Base-by-base conservation (phyloP, 2,113 vertebrate species). In the Lota lota region DNA sequence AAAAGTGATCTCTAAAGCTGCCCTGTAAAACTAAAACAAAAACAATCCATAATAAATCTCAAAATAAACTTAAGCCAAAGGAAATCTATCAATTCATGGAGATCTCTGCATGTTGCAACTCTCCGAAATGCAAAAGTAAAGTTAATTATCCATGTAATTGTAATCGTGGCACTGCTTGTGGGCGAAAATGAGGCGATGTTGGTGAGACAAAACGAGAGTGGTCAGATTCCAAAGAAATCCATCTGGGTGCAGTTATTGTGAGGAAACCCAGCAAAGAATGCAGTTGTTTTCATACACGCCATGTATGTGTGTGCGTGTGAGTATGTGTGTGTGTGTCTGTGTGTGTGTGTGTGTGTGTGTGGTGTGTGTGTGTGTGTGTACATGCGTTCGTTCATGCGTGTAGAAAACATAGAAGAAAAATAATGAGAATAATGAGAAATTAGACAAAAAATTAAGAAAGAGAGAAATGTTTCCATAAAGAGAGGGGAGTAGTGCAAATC, bases 141-240 rank as follows among this genome's bases (percentile, higher is more conserved):
- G 62, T 24, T 62, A 51, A 69, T 63, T 60, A 71, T 67, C 19
- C 75, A 20, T 71, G 70, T 71, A 72, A 79, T 76, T 66, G 74
- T 80, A 22, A 69, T 51, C 17, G 61, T 28, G 69, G 19, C 40
- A 28, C 62, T 19, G 36, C 22, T 11, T 68, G 63, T 33, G 60
- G 5, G 15, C 68, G 75, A 57, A 68, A 15, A 53, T 50, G 50
- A 56, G 15, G 22, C 12, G 4, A 1, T n/a, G n/a, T 64, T 8
- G 15, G 16, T 58, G 19, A 33, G 57, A 50, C 61, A 77, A 79
- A 11, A 21, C 16, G 36, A 63, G 71, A 36, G 69, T 11, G 5
- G 28, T 56, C 21, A 28, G 64, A 70, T 69, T 78, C 58, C 66
- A 61, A 53, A 66, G 60, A 28, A 50, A 62, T 67, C 40, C 50